Base-by-base conservation (phyloP, 2,888 invertebrate species). In the Nemotelus pantherinus region DNA sequence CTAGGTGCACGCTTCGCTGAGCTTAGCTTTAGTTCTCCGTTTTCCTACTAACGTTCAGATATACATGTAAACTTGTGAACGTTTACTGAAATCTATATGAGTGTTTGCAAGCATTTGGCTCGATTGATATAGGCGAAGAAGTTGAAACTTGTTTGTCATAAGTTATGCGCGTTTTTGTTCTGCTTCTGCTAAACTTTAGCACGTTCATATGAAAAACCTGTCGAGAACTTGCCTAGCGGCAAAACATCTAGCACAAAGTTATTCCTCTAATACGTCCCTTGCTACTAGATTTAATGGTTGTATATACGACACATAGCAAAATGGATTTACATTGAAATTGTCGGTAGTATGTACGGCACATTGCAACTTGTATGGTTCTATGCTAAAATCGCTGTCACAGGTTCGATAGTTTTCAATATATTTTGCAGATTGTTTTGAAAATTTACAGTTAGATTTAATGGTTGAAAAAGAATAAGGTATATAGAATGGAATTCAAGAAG, bases 141-240 rank as follows among this genome's bases (percentile, higher is more conserved):
- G 60, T 74, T 63, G 74, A 50, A 74, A 74, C 76, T 76, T 53
- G 76, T 57, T 76, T 78, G 71, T 71, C 78, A 78, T 78, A 76
- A 78, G 76, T 78, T 71, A 76, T 78, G 76, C 48, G 39, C 57
- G 5, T n/a, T 57, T 57, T 57, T 10, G 25, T 76, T 75, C 55
- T 53, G 9, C 70, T 25, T 25, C 25, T 25, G 25, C 25, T 25
- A 25, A 25, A 25, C 25, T 68, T 58, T 76, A 68, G 55, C 55
- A 76, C 64, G 76, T 76, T 76, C 25, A 25, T 72, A 74, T 50
- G 47, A 68, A 75, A 70, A 60, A 77, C 77, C 77, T 77, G 75
- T 77, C 77, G 67, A 75, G 65, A 74, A 75, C 77, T 77, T 77
- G 60, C 75, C 67, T 55, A 44, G 55, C 44, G 25, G 25, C 25